Percentiles rank a stretch among this genome's conserved stretches.
These are phyloP conservation scores for Siniperca knerii DNA, from an alignment of 2,113 vertebrate species.

Conservation along the genomic window DNA sequence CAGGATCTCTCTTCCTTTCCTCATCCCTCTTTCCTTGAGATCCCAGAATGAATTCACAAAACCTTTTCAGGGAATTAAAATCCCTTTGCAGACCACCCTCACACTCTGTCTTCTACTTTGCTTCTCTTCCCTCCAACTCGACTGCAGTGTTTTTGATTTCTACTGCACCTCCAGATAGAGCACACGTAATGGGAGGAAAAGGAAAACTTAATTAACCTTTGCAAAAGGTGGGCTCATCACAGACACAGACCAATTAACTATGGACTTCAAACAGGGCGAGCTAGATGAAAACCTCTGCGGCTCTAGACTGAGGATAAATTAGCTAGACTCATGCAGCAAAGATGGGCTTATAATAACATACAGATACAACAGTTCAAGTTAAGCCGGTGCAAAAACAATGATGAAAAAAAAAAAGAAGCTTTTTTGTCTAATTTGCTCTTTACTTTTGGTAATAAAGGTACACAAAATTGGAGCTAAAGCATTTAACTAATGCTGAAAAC, in stretches of 20 bases:
- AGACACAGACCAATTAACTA: conserved; percentile 69
- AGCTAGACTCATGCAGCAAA: conserved; percentile 17
- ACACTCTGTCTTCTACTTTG: background rate
- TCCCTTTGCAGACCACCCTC: conserved; percentile 21
- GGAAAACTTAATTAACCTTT: conserved; percentile 78
- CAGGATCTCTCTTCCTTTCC: background rate
- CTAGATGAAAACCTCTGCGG: conserved; percentile 41
- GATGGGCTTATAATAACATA: conserved; percentile 16
- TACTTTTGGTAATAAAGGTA: background rate
- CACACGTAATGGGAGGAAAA: conserved; percentile 44
- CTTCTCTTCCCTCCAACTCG: background rate
- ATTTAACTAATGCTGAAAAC: background rate
- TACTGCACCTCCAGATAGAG: conserved; percentile 50
- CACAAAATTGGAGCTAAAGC: no score
- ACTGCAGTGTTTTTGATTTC: conserved; percentile 20
- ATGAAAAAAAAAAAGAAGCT: background rate
- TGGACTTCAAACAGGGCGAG: conserved; percentile 58
- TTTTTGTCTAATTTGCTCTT: background rate
- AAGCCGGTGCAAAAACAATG: background rate
- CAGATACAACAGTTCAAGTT: background rate
- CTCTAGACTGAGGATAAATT: conserved; percentile 36
- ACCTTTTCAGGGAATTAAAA: conserved; percentile 19
- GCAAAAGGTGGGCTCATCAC: conserved; percentile 61
- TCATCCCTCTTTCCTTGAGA: background rate
- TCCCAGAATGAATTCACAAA: conserved; percentile 9